phyloP scores from a whole-genome alignment of 2,888 invertebrate species.

The Ophion obscuratus region DNA sequence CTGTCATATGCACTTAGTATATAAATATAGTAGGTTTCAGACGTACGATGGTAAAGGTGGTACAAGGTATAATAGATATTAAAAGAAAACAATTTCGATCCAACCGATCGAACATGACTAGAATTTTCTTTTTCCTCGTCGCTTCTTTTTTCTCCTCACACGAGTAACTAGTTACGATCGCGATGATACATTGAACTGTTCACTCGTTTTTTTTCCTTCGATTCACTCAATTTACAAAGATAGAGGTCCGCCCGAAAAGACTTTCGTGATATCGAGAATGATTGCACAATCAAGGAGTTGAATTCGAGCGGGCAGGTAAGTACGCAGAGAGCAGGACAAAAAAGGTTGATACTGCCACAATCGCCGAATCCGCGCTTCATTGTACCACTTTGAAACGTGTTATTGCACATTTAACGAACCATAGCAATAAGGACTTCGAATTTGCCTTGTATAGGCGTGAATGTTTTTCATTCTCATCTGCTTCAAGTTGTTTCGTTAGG shows the following conservation, averaged over 20 bases:
- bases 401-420: constrained; percentile 81
- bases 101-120: constrained; percentile 59
- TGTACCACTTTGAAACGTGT: constrained; percentile 67
- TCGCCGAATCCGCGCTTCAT: constrained; percentile 34
- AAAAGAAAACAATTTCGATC: constrained; percentile 37
- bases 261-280: background rate
- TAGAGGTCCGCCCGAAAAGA: constrained; percentile 1
- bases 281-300: constrained; percentile 5
- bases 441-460: background rate
- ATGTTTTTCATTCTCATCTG: constrained; percentile 46
- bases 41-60: constrained; percentile 41
- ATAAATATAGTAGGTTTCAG: constrained; percentile 18
- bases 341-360: constrained; percentile 73
- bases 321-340: constrained; percentile 60
- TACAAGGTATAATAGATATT: constrained; percentile 39
- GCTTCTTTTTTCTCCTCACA: constrained; percentile 8
- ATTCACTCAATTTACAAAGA: background rate
- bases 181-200: constrained; percentile 28
- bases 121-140: constrained; percentile 42
- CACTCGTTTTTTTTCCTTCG: constrained; percentile 4
- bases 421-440: constrained; percentile 63
- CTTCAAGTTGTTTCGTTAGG: constrained; percentile 5
- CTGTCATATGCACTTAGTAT: constrained; percentile 16
- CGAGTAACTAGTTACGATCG: constrained; percentile 19
- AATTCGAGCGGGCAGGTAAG: constrained; percentile 40